Evolutionary conservation across 1,140 invertebrate species (phyloP).

Genomic region (Papilio glaucus): DNA sequence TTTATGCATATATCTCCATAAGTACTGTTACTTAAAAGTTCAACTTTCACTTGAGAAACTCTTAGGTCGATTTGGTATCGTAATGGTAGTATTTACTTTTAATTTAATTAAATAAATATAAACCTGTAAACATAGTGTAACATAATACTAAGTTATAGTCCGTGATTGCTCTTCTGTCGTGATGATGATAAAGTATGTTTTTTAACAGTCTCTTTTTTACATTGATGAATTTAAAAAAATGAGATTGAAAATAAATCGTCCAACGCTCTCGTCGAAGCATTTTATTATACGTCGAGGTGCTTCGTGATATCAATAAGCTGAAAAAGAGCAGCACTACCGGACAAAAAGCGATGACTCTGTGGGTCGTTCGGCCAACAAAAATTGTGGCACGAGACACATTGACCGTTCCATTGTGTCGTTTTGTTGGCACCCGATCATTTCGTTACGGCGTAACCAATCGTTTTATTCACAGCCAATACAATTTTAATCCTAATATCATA

Average conservation of each 20-base stretch:
- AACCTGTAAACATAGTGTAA: too few species aligned
- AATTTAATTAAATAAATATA: too few species aligned
- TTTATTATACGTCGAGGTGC: constrained; percentile 48
- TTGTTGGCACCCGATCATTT: constrained; percentile 69
- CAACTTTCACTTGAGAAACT: too few species aligned
- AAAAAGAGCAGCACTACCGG: constrained; percentile 52
- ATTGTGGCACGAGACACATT: constrained; percentile 76
- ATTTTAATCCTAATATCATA: not conserved
- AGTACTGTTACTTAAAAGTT: too few species aligned
- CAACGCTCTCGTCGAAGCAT: constrained; percentile 33
- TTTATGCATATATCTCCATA: too few species aligned
- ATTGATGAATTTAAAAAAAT: constrained; percentile 16
- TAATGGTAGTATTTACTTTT: too few species aligned
- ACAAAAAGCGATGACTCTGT: constrained; percentile 54
- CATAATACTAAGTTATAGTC: too few species aligned
- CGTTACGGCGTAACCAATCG: constrained; percentile 65
- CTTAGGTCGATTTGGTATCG: too few species aligned
- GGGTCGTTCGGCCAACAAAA: constrained; percentile 54
- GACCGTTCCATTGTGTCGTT: constrained; percentile 67
- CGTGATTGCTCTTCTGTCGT: not conserved
- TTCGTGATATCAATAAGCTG: constrained; percentile 59
- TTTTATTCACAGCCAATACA: not conserved
- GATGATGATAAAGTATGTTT: not conserved
- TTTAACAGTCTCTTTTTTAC: not conserved
- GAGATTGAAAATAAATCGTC: constrained; percentile 36